phyloP scores from a whole-genome alignment of 2,888 invertebrate genomes.

The Villa cingulata region DNA sequence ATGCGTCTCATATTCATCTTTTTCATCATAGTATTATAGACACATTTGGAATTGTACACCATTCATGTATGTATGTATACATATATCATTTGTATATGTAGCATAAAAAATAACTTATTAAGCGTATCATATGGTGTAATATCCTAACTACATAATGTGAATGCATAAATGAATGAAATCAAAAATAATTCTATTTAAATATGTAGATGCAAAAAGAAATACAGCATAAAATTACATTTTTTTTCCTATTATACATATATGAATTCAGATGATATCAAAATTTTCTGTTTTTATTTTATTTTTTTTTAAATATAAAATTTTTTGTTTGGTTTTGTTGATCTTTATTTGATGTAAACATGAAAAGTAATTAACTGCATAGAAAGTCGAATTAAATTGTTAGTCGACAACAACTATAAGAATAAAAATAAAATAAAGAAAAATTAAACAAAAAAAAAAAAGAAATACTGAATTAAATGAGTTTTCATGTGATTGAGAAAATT shows the following conservation, averaged over 20 bases:
- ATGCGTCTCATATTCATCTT: background rate
- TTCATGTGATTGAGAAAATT: no score
- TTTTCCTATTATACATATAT: no score
- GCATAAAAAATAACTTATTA: no score
- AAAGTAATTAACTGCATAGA: constrained; percentile 2
- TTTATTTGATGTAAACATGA: constrained; percentile 2
- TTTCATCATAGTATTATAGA: constrained; percentile 1
- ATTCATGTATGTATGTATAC: constrained; percentile 1
- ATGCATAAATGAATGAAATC: background rate
- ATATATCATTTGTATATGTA: background rate
- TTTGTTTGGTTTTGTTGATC: background rate
- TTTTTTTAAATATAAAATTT: no score
- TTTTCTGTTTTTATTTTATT: background rate
- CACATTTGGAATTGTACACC: no score
- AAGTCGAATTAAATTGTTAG: constrained; percentile 5
- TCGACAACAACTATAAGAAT: background rate
- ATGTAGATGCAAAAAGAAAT: no score
- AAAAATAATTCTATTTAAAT: no score
- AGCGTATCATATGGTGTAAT: no score
- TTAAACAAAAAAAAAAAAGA: no score
- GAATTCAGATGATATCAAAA: background rate
- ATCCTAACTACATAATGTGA: no score
- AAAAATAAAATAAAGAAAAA: background rate
- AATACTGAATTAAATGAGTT: no score
- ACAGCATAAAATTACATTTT: no score